These are phyloP conservation scores for Tuta absoluta DNA, from an alignment of 2,888 invertebrate species.

Conservation along the genomic window DNA sequence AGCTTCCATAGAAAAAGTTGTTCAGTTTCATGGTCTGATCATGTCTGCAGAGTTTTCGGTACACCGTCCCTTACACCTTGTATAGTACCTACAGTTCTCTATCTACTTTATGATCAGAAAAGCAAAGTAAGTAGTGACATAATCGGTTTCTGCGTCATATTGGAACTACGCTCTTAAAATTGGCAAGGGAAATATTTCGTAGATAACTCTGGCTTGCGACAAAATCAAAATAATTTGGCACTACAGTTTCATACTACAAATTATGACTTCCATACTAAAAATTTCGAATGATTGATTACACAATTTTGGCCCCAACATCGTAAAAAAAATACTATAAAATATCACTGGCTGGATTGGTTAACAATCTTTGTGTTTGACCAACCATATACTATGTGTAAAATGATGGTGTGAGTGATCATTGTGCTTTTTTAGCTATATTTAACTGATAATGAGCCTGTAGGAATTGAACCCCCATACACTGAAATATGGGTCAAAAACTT, in stretches of 20 bases:
- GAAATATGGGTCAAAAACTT: too few species aligned
- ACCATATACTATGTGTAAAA: too few species aligned
- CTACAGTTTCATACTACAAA: slow-evolving; percentile 11
- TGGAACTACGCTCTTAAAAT: slow-evolving; percentile 12
- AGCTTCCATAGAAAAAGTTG: too few species aligned
- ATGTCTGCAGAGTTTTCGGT: too few species aligned
- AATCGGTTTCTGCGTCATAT: not conserved
- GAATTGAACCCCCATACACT: too few species aligned
- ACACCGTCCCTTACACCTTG: too few species aligned
- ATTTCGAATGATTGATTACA: not conserved
- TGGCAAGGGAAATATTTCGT: slow-evolving; percentile 20
- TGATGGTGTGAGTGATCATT: too few species aligned
- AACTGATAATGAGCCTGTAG: too few species aligned
- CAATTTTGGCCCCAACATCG: slow-evolving; percentile 24
- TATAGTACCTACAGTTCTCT: not conserved
- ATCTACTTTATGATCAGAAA: not conserved
- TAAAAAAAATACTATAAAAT: not conserved
- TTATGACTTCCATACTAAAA: not conserved
- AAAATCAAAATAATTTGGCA: slow-evolving; percentile 21
- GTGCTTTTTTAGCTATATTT: too few species aligned
- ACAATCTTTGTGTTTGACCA: not conserved
- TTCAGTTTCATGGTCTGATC: too few species aligned
- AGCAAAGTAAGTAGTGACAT: not conserved
- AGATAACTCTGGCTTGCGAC: not conserved
- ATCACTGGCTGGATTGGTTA: not conserved